Base-by-base conservation (phyloP, 2,888 invertebrate genomes). In the Megastigmus dorsalis region DNA sequence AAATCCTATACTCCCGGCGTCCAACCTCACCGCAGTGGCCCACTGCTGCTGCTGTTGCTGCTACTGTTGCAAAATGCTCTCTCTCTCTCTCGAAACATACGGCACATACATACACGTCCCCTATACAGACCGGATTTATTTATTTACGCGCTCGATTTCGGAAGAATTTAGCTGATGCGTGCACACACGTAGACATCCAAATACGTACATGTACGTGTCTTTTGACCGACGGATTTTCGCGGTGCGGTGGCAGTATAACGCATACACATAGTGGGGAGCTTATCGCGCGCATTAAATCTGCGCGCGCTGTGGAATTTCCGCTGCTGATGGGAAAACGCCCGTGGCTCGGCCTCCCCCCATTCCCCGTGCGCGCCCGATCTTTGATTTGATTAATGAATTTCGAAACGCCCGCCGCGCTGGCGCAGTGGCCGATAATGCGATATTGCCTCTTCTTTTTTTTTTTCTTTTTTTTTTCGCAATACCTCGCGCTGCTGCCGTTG, bases 251-350 rank as follows among this genome's bases (percentile, higher is more conserved):
- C n/a, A n/a, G n/a, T n/a, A n/a, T n/a, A n/a, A n/a, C n/a, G n/a
- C n/a, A n/a, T n/a, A n/a, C n/a, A n/a, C n/a, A n/a, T n/a, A n/a
- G n/a, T n/a, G n/a, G n/a, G n/a, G n/a, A n/a, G n/a, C 62, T 62
- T 70, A 70, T 70, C 62, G 36, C 2, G n/a, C 23, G 43, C 62
- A 15, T 43, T 62, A 43, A 70, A 70, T 70, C 43, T 28, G 28
- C 48, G n/a, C 26, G 13, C 18, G n/a, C 60, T 30, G 60, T 69
- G 38, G 60, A 69, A 30, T 69, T 69, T 30, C 69, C 52, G 41
- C 3, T 9, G 41, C n/a, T 43, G 65, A 50, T 57, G 28, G 57
- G 52, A 52, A 60, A 52, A 43, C 1, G 20, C 59, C 36, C 33
- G 5, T 15, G 7, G 4, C 15, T 5, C 23, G 26, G 30, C 7